Conservation (phyloP, 2,797 vertebrate genomes). For the Enteromius treurensis region DNA sequence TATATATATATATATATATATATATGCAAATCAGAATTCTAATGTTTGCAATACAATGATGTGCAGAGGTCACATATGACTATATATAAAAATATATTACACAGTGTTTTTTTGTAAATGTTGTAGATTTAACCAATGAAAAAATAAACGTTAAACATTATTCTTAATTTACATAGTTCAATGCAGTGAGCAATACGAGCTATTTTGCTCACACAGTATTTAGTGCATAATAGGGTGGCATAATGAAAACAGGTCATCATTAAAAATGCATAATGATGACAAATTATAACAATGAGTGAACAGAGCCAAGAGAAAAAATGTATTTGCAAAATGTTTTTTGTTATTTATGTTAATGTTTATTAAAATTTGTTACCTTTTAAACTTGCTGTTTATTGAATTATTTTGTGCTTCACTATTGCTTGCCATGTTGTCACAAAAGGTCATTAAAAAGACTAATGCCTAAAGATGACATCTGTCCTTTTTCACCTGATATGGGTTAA, state of each 20-base stretch:
- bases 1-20: too few relatives aligned
- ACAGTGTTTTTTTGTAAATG: background rate
- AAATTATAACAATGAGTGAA: background rate
- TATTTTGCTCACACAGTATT: background rate
- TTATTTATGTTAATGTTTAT: too few relatives aligned
- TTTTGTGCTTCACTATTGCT: too few relatives aligned
- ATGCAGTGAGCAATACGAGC: background rate
- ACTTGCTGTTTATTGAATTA: too few relatives aligned
- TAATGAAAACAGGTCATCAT: slow-evolving; percentile 12
- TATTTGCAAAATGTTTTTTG: background rate
- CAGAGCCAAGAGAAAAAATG: background rate
- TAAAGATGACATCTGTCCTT: too few relatives aligned
- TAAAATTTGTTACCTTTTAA: too few relatives aligned
- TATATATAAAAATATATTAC: background rate
- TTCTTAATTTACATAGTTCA: background rate
- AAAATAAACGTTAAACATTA: background rate
- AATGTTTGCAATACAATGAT: background rate
- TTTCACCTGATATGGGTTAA: too few relatives aligned
- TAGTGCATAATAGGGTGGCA: slow-evolving; percentile 1
- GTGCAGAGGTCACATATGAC: background rate
- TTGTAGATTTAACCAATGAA: background rate
- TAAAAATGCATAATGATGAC: slow-evolving; percentile 24
- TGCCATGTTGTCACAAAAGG: too few relatives aligned
- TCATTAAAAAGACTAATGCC: too few relatives aligned
- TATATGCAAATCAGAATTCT: background rate